Percentiles rank a stretch among this genome's conserved stretches.
phyloP scores from a whole-genome alignment of 2,888 invertebrate species.

The Acheta domesticus region DNA sequence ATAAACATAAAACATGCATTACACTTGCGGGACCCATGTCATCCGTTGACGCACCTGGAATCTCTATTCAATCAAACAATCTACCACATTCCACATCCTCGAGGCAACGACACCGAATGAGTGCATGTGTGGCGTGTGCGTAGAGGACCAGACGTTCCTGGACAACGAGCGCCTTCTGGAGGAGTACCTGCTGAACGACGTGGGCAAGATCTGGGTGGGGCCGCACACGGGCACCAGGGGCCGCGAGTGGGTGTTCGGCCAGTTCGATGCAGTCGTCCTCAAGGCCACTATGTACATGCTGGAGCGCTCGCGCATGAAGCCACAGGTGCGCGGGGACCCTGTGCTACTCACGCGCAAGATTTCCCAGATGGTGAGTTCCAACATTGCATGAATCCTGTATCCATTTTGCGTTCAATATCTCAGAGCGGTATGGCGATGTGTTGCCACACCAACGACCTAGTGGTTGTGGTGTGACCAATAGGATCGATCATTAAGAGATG shows the following conservation, averaged over 20 bases:
- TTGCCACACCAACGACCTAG: no score
- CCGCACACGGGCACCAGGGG: conserved; percentile 67
- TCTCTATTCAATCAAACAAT: no score
- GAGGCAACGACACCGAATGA: neutral
- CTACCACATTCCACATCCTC: no score
- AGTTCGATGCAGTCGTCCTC: conserved; percentile 69
- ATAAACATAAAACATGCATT: no score
- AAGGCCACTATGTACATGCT: conserved; percentile 69
- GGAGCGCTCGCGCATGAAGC: conserved; percentile 61
- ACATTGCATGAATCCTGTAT: no score
- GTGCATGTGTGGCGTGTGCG: conserved; percentile 24
- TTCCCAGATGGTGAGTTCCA: conserved; percentile 59
- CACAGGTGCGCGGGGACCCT: conserved; percentile 64
- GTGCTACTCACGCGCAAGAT: conserved; percentile 65
- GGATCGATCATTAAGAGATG: no score
- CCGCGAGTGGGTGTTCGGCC: conserved; percentile 81
- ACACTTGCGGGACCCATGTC: no score
- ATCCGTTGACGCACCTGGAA: no score
- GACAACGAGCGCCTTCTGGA: conserved; percentile 64
- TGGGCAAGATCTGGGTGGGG: conserved; percentile 84
- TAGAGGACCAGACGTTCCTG: conserved; percentile 76
- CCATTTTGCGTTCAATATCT: no score
- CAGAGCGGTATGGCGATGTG: no score
- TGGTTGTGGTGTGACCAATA: no score
- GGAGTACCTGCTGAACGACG: conserved; percentile 75